These are phyloP conservation scores for Ictalurus punctatus DNA, from an alignment of 2,113 vertebrate species.

Conservation along the genomic window DNA sequence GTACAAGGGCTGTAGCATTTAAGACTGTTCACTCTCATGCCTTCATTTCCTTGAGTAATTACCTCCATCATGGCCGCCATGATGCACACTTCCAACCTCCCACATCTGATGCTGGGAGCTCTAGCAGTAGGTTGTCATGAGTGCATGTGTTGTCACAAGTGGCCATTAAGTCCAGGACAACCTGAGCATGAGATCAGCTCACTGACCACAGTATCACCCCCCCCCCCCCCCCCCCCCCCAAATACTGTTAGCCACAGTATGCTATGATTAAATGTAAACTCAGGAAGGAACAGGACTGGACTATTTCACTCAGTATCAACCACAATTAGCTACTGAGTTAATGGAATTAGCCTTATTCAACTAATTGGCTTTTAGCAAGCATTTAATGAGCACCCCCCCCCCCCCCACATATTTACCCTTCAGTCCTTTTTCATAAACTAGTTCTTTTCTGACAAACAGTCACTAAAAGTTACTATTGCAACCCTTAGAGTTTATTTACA, in stretches of 20 bases:
- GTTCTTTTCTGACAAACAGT: not conserved
- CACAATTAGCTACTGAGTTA: not conserved
- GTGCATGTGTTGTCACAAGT: not conserved
- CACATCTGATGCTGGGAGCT: constrained; percentile 5
- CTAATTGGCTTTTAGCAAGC: not conserved
- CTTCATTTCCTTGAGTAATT: constrained; percentile 73
- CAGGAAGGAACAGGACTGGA: not conserved
- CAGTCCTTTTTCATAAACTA: not conserved
- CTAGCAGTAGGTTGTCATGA: not conserved
- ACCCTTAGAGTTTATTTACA: not conserved
- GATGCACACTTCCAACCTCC: constrained; percentile 47
- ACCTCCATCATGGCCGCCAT: constrained; percentile 67
- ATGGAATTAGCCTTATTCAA: not conserved
- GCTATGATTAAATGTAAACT: not conserved
- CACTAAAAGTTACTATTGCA: not conserved
- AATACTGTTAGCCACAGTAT: not conserved
- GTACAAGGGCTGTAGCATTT: constrained; percentile 60
- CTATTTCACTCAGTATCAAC: not conserved
- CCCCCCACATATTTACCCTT: not conserved
- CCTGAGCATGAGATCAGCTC: constrained; percentile 2
- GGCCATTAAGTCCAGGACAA: constrained; percentile 4
- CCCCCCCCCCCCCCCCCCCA: not conserved
- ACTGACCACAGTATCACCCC: not conserved
- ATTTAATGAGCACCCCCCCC: not conserved
- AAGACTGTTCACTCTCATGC: constrained; percentile 61